phyloP scores from a whole-genome alignment of 1,140 invertebrate genomes.

The Thrips palmi region DNA sequence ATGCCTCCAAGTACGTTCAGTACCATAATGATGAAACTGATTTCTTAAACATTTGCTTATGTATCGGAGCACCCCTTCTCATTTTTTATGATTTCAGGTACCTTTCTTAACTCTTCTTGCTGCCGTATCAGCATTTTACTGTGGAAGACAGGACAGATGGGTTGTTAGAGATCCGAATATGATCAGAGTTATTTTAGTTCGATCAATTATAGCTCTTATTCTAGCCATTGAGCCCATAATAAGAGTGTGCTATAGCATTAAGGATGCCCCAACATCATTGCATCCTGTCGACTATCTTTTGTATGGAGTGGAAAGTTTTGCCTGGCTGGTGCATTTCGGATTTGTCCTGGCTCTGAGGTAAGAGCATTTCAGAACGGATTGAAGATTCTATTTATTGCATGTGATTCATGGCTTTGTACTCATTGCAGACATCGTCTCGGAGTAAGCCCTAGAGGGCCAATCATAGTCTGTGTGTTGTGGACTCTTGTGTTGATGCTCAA shows the following conservation, averaged over 20 bases:
- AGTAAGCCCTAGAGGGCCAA: slow-evolving; percentile 54
- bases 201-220: slow-evolving; percentile 37
- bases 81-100: no score
- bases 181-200: slow-evolving; percentile 35
- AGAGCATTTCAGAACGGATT: no score
- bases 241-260: slow-evolving; percentile 5
- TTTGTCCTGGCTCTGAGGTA: slow-evolving; percentile 46
- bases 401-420: no score
- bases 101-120: slow-evolving; percentile 50
- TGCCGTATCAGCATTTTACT: slow-evolving; percentile 53
- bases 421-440: no score
- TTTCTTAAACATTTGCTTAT: slow-evolving; percentile 4
- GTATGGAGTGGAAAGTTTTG: slow-evolving; percentile 40
- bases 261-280: slow-evolving; percentile 15
- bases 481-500: no score
- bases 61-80: slow-evolving; percentile 4
- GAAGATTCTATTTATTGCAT: no score
- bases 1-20: slow-evolving; percentile 33
- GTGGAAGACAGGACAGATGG: slow-evolving; percentile 37
- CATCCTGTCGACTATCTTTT: slow-evolving; percentile 47
- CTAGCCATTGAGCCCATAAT: slow-evolving; percentile 28
- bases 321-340: slow-evolving; percentile 61
- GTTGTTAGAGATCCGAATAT: slow-evolving; percentile 35
- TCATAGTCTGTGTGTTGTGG: slow-evolving; percentile 43
- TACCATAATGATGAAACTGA: background rate